phyloP scores from a whole-genome alignment of 1,140 invertebrate genomes.

The Drosophila eugracilis region DNA sequence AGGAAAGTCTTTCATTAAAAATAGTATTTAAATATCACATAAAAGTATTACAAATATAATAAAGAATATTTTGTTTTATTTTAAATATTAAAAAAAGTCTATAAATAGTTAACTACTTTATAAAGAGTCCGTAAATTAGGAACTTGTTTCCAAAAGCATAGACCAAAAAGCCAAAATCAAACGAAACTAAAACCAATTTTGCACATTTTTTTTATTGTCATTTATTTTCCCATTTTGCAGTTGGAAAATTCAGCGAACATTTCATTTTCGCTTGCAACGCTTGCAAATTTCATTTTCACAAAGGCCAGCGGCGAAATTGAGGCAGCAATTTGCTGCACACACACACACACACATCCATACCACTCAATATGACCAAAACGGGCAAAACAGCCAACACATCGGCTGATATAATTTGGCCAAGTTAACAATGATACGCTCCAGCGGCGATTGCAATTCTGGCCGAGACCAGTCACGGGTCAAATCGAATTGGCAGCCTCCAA shows the following conservation, averaged over 20 bases:
- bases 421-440: conserved; percentile 61
- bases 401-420: conserved; percentile 63
- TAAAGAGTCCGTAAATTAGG: too few species aligned
- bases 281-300: conserved; percentile 54
- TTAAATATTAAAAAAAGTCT: background rate
- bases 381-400: conserved; percentile 5
- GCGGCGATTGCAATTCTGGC: conserved; percentile 32
- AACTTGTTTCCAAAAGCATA: too few species aligned
- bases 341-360: too few species aligned
- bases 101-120: background rate
- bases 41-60: too few species aligned
- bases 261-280: conserved; percentile 28
- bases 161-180: background rate
- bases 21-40: background rate
- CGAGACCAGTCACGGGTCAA: conserved; percentile 30
- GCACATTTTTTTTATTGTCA: background rate
- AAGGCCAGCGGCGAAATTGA: conserved; percentile 33
- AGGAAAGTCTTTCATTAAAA: background rate
- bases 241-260: conserved; percentile 8
- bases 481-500: conserved; percentile 60
- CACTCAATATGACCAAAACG: too few species aligned
- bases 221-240: background rate
- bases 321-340: conserved; percentile 35
- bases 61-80: too few species aligned
- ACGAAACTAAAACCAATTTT: background rate